Evolutionary conservation across 2,888 invertebrate genomes (phyloP), one percentile per base, ranked within the genome.

Genomic region (Chymomyza fuscimana): DNA sequence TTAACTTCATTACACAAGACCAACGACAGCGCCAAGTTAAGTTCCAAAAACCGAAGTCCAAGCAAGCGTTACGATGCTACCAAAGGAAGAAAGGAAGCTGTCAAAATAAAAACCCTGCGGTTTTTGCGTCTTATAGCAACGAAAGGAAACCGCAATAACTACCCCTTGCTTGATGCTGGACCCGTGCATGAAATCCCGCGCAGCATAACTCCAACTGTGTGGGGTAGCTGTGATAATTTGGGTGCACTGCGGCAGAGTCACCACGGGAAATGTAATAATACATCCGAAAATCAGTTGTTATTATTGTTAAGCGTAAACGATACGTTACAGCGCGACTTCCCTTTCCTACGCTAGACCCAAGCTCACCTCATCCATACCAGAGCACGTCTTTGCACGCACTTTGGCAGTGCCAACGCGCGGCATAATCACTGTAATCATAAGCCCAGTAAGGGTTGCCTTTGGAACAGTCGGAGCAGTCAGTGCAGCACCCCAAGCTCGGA

Each of bases 211-310:
- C 67, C 58, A 58, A 65, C 67, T 75, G 70, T 73, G 76, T 65
- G 82, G 79, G 87, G 88, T 82, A 77, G 88, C 88, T 85, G 85
- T 72, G 85, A 85, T 85, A 88, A 85, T 85, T 85, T 84, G 88
- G 88, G 82, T 88, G 82, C 80, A 74, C 76, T 76, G 72, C 36
- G 69, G 59, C 71, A 67, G 79, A 76, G 63, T 75, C 83, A 78
- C 84, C 78, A 73, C 88, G 87, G 84, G 84, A 84, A 85, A 88
- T 81, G 78, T 81, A 86, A 85, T 88, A 85, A 85, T 86, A 85
- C 87, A 87, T 85, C 87, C 85, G 88, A 88, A 85, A 85, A 88
- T 85, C 88, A 88, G 87, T 85, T 85, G 82, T 88, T 85, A 82
- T 86, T 86, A 80, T 88, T 86, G 82, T 80, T 86, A 79, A 87